Evolutionary conservation across 1,140 invertebrate genomes (phyloP), one percentile per base, ranked within the genome.

Genomic region (Euwallacea similis): DNA sequence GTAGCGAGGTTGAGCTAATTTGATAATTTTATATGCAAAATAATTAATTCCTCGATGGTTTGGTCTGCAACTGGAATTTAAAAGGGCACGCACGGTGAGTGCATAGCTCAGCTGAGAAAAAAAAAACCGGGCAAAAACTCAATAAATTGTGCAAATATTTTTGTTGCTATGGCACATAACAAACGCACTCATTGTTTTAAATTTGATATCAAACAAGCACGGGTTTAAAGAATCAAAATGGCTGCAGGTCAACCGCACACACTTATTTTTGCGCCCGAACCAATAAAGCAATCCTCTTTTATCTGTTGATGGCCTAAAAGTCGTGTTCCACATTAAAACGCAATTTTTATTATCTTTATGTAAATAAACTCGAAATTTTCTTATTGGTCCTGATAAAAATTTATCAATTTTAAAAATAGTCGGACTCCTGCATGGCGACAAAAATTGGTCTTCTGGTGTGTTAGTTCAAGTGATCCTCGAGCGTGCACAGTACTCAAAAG

Each of bases 371-470:
- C 21, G n/a, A 61, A 42, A 15, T n/a, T 61, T 61, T 61, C 59
- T 61, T 61, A 61, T 61, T 61, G 59, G 59, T 33, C 33, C 59
- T 11, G 42, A 42, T 61, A 61, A 61, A 61, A 61, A 58, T 58
- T 58, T 58, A 58, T 58, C 21, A 16, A n/a, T 10, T 58, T 56
- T 8, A 58, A 58, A 16, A 16, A 16, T 58, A 13, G 55, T 33
- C 10, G 55, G 10, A 11, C 15, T 58, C 7, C 55, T 58, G 21
- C 21, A 33, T 15, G 13, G 8, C 21, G 55, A 58, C 21, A 58
- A 58, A 16, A 58, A 7, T 9, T n/a, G 21, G 21, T 16, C 10
- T 61, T 43, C 42, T 42, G 3, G 11, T 43, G 11, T 42, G 21
- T 41, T 42, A n/a, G 42, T 43, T 3, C 41, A 15, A 16, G 21